Conservation (phyloP, 2,888 invertebrate species). For the Diaperis boleti region DNA sequence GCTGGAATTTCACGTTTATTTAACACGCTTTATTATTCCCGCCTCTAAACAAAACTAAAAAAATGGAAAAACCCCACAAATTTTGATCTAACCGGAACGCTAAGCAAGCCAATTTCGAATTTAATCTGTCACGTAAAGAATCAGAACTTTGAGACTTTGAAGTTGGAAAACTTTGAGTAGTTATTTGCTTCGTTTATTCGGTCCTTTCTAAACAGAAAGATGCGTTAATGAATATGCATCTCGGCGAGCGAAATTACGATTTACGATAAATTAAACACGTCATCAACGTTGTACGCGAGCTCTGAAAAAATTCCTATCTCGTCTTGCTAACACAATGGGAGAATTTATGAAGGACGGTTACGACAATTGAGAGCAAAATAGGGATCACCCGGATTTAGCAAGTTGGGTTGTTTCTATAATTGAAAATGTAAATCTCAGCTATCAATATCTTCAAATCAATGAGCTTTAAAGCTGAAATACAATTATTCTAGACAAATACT, state of each 20-base stretch:
- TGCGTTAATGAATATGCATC: conserved; percentile 30
- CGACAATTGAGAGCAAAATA: too few relatives aligned
- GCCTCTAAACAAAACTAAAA: not conserved
- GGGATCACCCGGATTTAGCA: not conserved
- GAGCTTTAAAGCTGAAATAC: too few relatives aligned
- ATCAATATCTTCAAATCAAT: too few relatives aligned
- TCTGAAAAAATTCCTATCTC: too few relatives aligned
- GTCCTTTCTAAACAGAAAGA: not conserved
- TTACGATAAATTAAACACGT: conserved; percentile 19
- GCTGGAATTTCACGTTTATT: conserved; percentile 2
- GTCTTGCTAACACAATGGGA: too few relatives aligned
- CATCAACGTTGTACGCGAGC: conserved; percentile 13
- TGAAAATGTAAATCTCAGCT: not conserved
- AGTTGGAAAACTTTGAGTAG: not conserved
- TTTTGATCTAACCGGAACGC: conserved; percentile 8
- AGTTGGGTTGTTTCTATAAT: not conserved
- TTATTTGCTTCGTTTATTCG: conserved; percentile 2
- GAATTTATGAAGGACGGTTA: too few relatives aligned
- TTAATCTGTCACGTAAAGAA: conserved; percentile 37
- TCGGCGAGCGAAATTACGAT: conserved; percentile 31
- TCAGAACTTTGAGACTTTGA: conserved; percentile 6
- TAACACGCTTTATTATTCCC: not conserved
- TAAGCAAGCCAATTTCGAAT: conserved; percentile 21
- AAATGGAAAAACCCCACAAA: not conserved
- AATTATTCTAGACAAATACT: too few relatives aligned